phyloP scores from a whole-genome alignment of 2,888 invertebrate genomes.

The Drosophila nr. perissopoda region DNA sequence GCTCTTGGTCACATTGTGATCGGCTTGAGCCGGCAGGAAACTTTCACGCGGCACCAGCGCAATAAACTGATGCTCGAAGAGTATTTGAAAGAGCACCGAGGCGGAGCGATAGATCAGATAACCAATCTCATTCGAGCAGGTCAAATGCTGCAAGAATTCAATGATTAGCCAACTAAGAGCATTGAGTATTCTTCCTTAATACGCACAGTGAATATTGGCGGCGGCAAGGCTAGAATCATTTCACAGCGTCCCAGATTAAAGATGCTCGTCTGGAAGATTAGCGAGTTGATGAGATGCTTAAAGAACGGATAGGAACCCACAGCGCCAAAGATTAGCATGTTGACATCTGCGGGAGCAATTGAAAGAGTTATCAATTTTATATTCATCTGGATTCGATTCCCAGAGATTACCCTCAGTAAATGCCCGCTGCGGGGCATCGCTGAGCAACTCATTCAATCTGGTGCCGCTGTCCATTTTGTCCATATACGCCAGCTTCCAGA shows the following conservation, averaged over 20 bases:
- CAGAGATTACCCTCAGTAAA: conserved; percentile 85
- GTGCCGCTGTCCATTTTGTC: conserved; percentile 87
- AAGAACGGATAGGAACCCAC: conserved; percentile 86
- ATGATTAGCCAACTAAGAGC: neutral
- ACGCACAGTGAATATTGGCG: conserved; percentile 87
- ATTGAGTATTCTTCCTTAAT: neutral
- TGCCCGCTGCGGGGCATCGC: conserved; percentile 85
- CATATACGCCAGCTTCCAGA: conserved; percentile 86
- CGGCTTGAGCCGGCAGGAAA: conserved; percentile 88
- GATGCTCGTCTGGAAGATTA: conserved; percentile 87
- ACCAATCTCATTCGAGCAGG: conserved; percentile 86
- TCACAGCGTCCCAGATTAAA: conserved; percentile 87
- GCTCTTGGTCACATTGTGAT: conserved; percentile 65
- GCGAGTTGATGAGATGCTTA: conserved; percentile 87
- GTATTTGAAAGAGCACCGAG: conserved; percentile 88
- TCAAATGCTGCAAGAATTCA: conserved; percentile 85
- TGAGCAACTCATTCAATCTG: conserved; percentile 86
- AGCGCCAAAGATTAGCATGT: conserved; percentile 87
- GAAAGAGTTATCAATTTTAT: neutral
- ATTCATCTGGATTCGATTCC: neutral
- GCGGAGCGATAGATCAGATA: conserved; percentile 86
- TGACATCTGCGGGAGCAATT: conserved; percentile 85
- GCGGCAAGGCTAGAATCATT: conserved; percentile 88
- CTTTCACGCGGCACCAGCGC: conserved; percentile 87
- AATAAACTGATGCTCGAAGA: conserved; percentile 88